Conservation (phyloP, 2,888 invertebrate genomes). For the Synanthedon myopaeformis region DNA sequence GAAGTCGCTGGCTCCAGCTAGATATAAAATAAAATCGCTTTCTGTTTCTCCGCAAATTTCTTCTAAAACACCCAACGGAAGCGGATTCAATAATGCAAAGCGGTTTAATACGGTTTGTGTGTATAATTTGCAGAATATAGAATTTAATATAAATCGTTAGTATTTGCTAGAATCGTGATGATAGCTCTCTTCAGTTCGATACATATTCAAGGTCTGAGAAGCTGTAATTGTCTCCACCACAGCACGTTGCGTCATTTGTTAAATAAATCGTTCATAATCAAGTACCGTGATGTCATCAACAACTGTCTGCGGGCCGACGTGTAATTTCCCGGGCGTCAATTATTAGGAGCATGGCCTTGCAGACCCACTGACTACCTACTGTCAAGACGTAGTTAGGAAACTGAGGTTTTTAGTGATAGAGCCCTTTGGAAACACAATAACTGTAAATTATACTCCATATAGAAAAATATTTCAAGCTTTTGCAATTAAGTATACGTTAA, state of each 20-base stretch:
- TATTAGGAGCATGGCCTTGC: conserved; percentile 48
- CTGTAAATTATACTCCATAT: no score
- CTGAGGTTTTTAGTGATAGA: background rate
- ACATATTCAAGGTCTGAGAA: background rate
- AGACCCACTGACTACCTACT: conserved; percentile 40
- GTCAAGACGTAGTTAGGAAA: conserved; percentile 26
- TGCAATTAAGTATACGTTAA: no score
- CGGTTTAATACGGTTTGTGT: no score
- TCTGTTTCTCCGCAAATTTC: no score
- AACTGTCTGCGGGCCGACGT: conserved; percentile 64
- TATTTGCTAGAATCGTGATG: background rate
- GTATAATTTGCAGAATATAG: no score
- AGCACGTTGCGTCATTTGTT: conserved; percentile 30
- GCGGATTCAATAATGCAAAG: no score
- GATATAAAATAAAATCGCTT: no score
- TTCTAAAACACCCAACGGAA: no score
- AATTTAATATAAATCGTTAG: no score
- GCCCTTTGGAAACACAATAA: background rate
- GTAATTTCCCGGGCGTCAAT: conserved; percentile 69
- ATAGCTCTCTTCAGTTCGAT: background rate
- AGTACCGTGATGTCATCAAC: conserved; percentile 64
- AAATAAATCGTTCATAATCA: conserved; percentile 70
- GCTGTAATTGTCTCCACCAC: background rate
- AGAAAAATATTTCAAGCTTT: no score
- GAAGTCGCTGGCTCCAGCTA: no score